These are phyloP conservation scores for Rotaria magnacalcarata DNA, from an alignment of 2,888 invertebrate genomes.

Conservation along the genomic window DNA sequence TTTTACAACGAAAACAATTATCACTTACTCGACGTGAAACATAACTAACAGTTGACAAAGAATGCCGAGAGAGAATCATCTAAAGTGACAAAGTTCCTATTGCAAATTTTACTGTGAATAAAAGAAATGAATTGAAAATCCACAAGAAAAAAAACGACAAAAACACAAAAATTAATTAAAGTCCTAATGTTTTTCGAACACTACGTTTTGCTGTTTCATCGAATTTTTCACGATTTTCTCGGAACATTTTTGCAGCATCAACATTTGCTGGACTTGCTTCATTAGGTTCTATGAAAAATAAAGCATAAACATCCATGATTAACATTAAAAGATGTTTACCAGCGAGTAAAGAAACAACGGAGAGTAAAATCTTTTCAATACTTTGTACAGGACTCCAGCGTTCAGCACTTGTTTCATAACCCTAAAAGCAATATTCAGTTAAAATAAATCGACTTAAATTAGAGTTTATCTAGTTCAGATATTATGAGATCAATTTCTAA, in stretches of 20 bases:
- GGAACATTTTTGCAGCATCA: constrained; percentile 95
- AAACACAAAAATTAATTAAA: constrained; percentile 11
- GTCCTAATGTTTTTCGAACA: constrained; percentile 78
- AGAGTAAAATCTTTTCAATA: constrained; percentile 94
- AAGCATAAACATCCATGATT: no score
- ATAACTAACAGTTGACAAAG: background rate
- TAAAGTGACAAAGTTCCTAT: background rate
- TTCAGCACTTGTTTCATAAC: constrained; percentile 93
- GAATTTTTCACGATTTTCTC: constrained; percentile 85
- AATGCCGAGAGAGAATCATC: background rate
- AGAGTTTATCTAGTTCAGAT: no score
- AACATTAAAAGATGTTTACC: background rate
- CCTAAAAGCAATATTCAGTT: constrained; percentile 63
- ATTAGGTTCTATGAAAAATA: constrained; percentile 72
- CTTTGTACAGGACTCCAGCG: constrained; percentile 99
- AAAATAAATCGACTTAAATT: background rate
- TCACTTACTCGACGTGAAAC: background rate
- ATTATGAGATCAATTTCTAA: no score
- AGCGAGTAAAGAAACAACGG: constrained; percentile 96
- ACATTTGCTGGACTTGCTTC: constrained; percentile 95
- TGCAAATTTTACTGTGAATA: background rate
- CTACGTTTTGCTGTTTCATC: constrained; percentile 83
- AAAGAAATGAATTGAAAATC: background rate
- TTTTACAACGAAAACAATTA: no score
- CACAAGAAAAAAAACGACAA: background rate